phyloP scores from a whole-genome alignment of 2,888 invertebrate genomes.

The Torymus texanus region DNA sequence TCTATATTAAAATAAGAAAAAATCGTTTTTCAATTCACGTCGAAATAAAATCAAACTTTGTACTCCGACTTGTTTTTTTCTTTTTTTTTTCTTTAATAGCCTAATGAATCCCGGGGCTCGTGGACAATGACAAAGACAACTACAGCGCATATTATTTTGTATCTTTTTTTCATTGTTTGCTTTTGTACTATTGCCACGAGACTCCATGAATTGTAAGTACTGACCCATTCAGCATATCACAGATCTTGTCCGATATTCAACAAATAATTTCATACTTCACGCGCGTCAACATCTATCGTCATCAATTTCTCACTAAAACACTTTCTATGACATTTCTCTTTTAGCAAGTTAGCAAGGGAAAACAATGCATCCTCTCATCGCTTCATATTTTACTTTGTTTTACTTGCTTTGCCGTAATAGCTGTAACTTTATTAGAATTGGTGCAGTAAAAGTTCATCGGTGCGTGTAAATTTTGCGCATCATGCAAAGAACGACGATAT shows the following conservation, averaged over 20 bases:
- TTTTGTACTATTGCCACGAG: slow-evolving; percentile 32
- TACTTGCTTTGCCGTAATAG: slow-evolving; percentile 34
- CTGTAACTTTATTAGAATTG: slow-evolving; percentile 51
- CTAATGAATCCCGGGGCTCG: slow-evolving; percentile 20
- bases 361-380: slow-evolving; percentile 6
- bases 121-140: slow-evolving; percentile 5
- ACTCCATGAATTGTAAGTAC: slow-evolving; percentile 58
- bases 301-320: slow-evolving; percentile 37
- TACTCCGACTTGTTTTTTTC: slow-evolving; percentile 45
- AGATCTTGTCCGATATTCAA: slow-evolving; percentile 65
- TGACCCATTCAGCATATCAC: slow-evolving; percentile 69
- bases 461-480: slow-evolving; percentile 65
- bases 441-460: slow-evolving; percentile 64
- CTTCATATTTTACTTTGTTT: slow-evolving; percentile 17
- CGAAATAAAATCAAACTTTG: slow-evolving; percentile 50
- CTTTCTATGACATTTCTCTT: slow-evolving; percentile 1
- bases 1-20: slow-evolving; percentile 27
- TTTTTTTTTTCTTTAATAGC: no score
- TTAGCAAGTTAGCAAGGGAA: slow-evolving; percentile 33
- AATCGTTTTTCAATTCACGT: slow-evolving; percentile 28
- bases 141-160: slow-evolving; percentile 6
- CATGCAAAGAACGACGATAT: slow-evolving; percentile 64
- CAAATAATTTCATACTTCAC: slow-evolving; percentile 49
- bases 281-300: slow-evolving; percentile 44
- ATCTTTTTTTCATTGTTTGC: not conserved